Percentiles rank a stretch among this genome's conserved stretches.
phyloP scores from a whole-genome alignment of 92 coral and sea anemone genomes.

The Ricordea florida region DNA sequence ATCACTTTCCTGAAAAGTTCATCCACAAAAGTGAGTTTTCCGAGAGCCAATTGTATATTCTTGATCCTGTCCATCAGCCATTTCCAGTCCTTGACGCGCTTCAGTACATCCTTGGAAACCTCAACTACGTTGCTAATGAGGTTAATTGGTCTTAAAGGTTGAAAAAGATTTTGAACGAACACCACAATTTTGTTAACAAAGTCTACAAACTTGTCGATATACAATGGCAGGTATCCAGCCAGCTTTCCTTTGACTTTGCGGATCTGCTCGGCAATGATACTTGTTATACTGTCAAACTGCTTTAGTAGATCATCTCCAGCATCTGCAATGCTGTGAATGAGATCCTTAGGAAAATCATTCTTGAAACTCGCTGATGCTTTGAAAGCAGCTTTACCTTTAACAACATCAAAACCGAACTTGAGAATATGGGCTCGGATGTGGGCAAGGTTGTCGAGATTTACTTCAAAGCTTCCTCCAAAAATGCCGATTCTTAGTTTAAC shows the following conservation, averaged over 20 bases:
- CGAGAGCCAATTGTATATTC: conserved; percentile 54
- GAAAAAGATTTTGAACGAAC: conserved; percentile 34
- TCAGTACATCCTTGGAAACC: neutral
- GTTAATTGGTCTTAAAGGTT: conserved; percentile 33
- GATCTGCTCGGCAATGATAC: conserved; percentile 48
- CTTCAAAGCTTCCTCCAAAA: conserved; percentile 84
- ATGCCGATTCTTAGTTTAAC: conserved; percentile 70
- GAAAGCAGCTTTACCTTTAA: conserved; percentile 85
- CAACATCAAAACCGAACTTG: conserved; percentile 69
- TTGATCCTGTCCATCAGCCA: conserved; percentile 55
- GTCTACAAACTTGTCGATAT: conserved; percentile 32
- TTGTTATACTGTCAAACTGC: conserved; percentile 59
- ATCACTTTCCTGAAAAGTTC: conserved; percentile 65
- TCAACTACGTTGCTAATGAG: conserved; percentile 15
- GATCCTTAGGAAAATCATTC: conserved; percentile 84
- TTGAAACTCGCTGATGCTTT: conserved; percentile 77
- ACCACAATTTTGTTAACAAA: conserved; percentile 50
- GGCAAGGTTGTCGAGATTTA: conserved; percentile 77
- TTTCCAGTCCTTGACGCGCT: conserved; percentile 64
- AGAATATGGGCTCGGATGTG: conserved; percentile 70
- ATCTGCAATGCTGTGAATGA: conserved; percentile 72
- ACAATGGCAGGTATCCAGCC: conserved; percentile 37
- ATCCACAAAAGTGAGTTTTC: conserved; percentile 59
- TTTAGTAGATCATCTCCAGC: conserved; percentile 64
- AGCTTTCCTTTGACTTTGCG: conserved; percentile 50